A percentile compares a stretch with the other conserved stretches of the same genome.
Conservation (phyloP, 2,113 vertebrate genomes). For the Xenopus tropicalis region UCB_Xtro_10.0 CM004451.2:23157501-23158000, state of each 20-base stretch:
- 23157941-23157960: too few relatives aligned
- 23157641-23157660: conserved; percentile 83
- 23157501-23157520: background rate
- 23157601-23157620: conserved; percentile 59
- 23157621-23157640: conserved; percentile 73
- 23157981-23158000: too few relatives aligned
- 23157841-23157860: conserved; percentile 88
- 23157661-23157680: conserved; percentile 54
- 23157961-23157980: too few relatives aligned
- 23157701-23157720: conserved; percentile 92
- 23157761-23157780: conserved; percentile 90
- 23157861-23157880: too few relatives aligned
- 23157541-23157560: background rate
- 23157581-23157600: conserved; percentile 66
- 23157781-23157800: conserved; percentile 92
- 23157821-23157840: conserved; percentile 97
- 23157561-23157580: conserved; percentile 68
- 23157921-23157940: too few relatives aligned
- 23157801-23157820: conserved; percentile 95
- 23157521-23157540: conserved; percentile 3
- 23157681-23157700: conserved; percentile 84
- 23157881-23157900: too few relatives aligned
- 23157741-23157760: conserved; percentile 93
- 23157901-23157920: too few relatives aligned
- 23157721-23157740: conserved; percentile 95